Base-by-base conservation (phyloP, 2,797 vertebrate species). In the Botia kubotai region DNA sequence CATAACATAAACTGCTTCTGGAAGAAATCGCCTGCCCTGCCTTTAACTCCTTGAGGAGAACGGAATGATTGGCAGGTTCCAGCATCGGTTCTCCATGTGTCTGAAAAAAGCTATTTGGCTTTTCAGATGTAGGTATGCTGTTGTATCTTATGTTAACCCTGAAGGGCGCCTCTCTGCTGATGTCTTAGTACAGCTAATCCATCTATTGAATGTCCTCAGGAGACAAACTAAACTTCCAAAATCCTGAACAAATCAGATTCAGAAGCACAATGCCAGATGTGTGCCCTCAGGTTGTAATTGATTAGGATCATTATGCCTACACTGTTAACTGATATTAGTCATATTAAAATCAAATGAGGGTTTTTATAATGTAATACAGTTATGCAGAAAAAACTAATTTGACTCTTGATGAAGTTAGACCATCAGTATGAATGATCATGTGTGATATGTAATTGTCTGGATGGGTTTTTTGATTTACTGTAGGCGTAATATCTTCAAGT, bases 311-410 rank as follows among this genome's bases (percentile, higher is more conserved):
- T 87, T 81, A 83, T 82, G 63, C 72, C 74, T 76, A 65, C 72
- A 77, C 76, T 73, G 77, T 82, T 83, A 84, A 86, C 58, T 74
- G 76, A 88, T 84, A 86, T 84, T 79, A 78, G 81, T 85, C 85
- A 82, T 82, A 81, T 84, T 85, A 78, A 83, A 83, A 79, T 82
- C 57, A 43, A 78, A 86, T 87, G 78, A 87, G 63, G 73, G 66
- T 71, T 82, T 77, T 83, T 68, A 74, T 83, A 79, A 85, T 86
- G 67, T 77, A 85, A 86, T 57, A 21, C 43, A 60, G 14, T 46
- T 60, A 77, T 77, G 52, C 73, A 68, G 70, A 21, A 46, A 66
- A 55, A 36, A 16, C 19, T 80, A 19, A 6, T 63, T 67, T 52
- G 17, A 60, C 7, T 52, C 26, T 36, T 8, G n/a, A 33, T 52